Evolutionary conservation across 2,888 invertebrate species (phyloP).

Genomic region (Cinara cedri): DNA sequence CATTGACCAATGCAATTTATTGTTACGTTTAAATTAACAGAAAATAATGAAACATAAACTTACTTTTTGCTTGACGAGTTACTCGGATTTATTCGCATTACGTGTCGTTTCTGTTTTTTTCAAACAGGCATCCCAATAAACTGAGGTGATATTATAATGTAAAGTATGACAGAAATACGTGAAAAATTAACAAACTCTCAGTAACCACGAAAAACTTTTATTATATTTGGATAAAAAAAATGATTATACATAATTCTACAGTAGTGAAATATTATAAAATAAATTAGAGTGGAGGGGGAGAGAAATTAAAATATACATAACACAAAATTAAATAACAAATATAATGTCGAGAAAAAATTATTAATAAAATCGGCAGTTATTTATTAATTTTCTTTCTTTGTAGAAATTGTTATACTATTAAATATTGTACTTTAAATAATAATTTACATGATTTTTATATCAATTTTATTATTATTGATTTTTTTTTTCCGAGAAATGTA

Average conservation of each 20-base stretch:
- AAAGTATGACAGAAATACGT: too few relatives aligned
- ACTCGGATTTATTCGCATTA: too few relatives aligned
- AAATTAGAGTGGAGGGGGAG: conserved; percentile 34
- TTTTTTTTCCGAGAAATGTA: neutral
- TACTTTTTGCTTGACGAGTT: too few relatives aligned
- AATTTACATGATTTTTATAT: conserved; percentile 31
- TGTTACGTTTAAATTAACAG: too few relatives aligned
- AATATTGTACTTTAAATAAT: conserved; percentile 30
- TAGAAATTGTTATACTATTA: conserved; percentile 43
- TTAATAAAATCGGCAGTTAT: conserved; percentile 24
- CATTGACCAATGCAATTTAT: too few relatives aligned
- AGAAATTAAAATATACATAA: conserved; percentile 45
- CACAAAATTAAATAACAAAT: conserved; percentile 55
- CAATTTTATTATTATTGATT: neutral
- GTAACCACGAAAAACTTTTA: conserved; percentile 51
- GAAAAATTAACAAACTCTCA: neutral
- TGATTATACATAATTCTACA: conserved; percentile 38
- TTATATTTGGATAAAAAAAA: conserved; percentile 53
- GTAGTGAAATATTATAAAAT: conserved; percentile 51
- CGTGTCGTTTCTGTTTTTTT: too few relatives aligned
- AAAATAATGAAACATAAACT: too few relatives aligned
- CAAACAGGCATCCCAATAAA: too few relatives aligned
- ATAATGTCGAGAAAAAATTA: conserved; percentile 18
- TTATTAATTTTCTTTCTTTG: neutral
- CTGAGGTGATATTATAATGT: too few relatives aligned